Base-by-base conservation (phyloP, 2,113 vertebrate species). In the Fregata magnificens region DNA sequence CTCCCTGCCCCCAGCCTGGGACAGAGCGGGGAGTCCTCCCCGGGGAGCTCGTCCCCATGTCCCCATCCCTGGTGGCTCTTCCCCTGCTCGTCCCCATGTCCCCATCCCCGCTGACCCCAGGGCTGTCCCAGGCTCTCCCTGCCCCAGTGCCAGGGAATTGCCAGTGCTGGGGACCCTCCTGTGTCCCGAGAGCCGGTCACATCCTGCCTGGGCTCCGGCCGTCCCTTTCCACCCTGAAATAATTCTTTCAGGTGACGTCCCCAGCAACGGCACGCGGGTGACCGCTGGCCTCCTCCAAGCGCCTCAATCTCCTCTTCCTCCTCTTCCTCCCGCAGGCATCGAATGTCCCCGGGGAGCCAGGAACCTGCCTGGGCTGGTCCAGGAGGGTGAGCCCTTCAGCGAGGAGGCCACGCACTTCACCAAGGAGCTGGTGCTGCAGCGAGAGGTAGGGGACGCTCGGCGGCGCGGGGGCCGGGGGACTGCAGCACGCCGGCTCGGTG, bases 351-450 rank as follows among this genome's bases (percentile, higher is more conserved):
- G 99, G 40, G 99, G 99, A 17, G 99, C 99, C 80, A 97, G 99
- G 52, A 99, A 99, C 97, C 96, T 97, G 13, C 99, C 99, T 0
- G 98, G 99, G 58, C 98, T 99, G 66, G 90, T 98, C 49, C 99
- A 99, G 96, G 99, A 99, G 91, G 99, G 99, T 1, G 99, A 99
- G 63, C 99, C 99, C 24, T 99, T 99, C 99, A 99, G 99, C 44
- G 99, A 99, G n/a, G 99, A 99, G 93, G 99, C 99, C 92, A 98
- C 97, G 19, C 97, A 98, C 83, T 99, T 99, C 98, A 99, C 99
- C 97, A 99, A 99, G 98, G 99, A 99, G 96, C 98, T 99, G 95
- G 99, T 99, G 91, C 97, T 99, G 92, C 99, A 99, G 89, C 96
- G 99, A 82, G 99, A 99, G 99, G 99, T 99, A 99, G 98, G 98